Evolutionary conservation across 2,888 invertebrate species (phyloP).

Genomic region (Tachina fera): DNA sequence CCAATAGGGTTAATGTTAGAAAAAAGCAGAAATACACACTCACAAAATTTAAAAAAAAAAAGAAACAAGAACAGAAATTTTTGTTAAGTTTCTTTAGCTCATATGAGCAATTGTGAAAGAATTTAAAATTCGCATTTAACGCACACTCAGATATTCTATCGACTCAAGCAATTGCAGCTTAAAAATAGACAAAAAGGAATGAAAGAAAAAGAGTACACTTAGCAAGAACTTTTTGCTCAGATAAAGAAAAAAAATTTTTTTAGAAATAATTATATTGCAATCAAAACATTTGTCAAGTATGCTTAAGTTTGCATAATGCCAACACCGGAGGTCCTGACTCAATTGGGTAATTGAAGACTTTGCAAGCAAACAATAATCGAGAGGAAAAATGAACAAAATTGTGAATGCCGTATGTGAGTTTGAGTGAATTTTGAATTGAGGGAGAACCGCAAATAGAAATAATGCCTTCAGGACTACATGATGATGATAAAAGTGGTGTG

Average conservation of each 20-base stretch:
- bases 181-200: neutral
- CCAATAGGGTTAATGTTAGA: conserved; percentile 3
- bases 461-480: neutral
- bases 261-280: conserved; percentile 65
- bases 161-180: conserved; percentile 11
- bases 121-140: conserved; percentile 61
- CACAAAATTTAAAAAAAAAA: conserved; percentile 1
- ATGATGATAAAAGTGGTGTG: neutral
- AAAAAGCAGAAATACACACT: conserved; percentile 31
- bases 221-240: conserved; percentile 19
- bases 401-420: neutral
- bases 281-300: conserved; percentile 65
- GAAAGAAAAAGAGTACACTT: neutral
- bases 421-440: neutral
- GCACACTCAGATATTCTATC: conserved; percentile 18
- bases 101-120: conserved; percentile 56
- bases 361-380: conserved; percentile 37
- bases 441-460: neutral
- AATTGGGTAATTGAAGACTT: conserved; percentile 64
- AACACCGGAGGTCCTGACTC: conserved; percentile 42
- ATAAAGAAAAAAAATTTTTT: conserved; percentile 19
- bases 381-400: neutral
- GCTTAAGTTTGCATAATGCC: conserved; percentile 63
- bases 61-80: conserved; percentile 44
- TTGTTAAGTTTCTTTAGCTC: conserved; percentile 29